Conservation (phyloP, 2,113 vertebrate species). For the Ifrita kowaldi region DNA sequence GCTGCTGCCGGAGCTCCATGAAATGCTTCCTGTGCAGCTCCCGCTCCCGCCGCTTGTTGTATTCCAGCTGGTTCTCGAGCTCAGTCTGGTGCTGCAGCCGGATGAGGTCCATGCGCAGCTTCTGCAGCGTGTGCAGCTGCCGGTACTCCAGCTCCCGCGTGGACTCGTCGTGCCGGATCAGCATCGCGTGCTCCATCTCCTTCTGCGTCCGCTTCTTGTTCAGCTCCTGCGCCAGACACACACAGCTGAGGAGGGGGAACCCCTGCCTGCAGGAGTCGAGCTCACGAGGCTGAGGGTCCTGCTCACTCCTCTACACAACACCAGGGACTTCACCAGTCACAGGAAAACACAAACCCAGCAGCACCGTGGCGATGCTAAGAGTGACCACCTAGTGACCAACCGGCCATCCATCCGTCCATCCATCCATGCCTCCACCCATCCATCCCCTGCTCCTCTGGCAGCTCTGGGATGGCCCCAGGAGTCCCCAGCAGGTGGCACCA, state of each 20-base stretch:
- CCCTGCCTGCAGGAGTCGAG: too few species aligned
- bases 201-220: conserved; percentile 98
- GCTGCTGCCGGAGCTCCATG: conserved; percentile 98
- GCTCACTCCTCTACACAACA: accelerated
- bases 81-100: conserved; percentile 98
- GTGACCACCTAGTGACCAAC: not conserved
- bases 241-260: not conserved
- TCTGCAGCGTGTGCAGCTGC: conserved; percentile 94
- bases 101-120: conserved; percentile 98
- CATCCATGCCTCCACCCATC: not conserved
- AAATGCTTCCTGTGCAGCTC: conserved; percentile 98
- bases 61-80: conserved; percentile 98
- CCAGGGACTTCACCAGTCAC: accelerated
- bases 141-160: conserved; percentile 94
- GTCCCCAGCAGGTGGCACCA: conserved; percentile 49
- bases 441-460: not conserved
- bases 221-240: conserved; percentile 79
- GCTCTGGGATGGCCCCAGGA: not conserved
- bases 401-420: not conserved
- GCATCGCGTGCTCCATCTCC: conserved; percentile 98
- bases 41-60: conserved; percentile 94
- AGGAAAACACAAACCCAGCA: not conserved
- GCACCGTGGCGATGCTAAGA: accelerated
- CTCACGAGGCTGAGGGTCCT: accelerated
- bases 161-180: conserved; percentile 97